A percentile compares a stretch with the other conserved stretches of the same genome.
These are phyloP conservation scores for Catonia carolina DNA, from an alignment of 2,888 invertebrate genomes.

Conservation along the genomic window DNA sequence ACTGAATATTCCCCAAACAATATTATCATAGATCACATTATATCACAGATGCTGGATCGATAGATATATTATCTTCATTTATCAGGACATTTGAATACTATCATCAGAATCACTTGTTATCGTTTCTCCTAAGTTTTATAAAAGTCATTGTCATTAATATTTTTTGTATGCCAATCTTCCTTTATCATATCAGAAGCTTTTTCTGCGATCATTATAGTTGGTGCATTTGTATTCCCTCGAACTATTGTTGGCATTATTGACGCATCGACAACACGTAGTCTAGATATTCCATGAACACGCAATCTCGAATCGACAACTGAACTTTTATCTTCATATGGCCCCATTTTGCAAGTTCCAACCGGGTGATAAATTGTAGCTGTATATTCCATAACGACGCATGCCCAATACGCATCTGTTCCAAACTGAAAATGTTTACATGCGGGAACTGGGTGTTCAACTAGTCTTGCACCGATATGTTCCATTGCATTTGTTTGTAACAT, in stretches of 20 bases:
- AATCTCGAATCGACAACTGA: constrained; percentile 43
- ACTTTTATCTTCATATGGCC: constrained; percentile 38
- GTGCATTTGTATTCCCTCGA: constrained; percentile 46
- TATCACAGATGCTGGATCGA: too few species aligned
- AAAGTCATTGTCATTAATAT: neutral
- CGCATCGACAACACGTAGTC: constrained; percentile 61
- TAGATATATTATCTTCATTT: too few species aligned
- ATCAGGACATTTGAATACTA: too few species aligned
- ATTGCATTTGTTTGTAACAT: constrained; percentile 56
- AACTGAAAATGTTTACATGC: constrained; percentile 49
- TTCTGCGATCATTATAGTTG: constrained; percentile 51
- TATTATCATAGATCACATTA: too few species aligned
- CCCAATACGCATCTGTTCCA: constrained; percentile 59
- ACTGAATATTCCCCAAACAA: too few species aligned
- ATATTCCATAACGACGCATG: constrained; percentile 56
- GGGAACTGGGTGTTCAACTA: constrained; percentile 52
- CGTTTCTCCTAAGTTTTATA: too few species aligned
- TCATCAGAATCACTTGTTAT: too few species aligned
- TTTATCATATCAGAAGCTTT: constrained; percentile 40
- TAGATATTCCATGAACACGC: constrained; percentile 55
- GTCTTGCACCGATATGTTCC: constrained; percentile 49
- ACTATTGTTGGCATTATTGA: constrained; percentile 59
- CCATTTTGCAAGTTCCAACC: constrained; percentile 41
- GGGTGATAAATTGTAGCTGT: constrained; percentile 64
- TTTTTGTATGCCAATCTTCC: constrained; percentile 28